These are phyloP conservation scores for Orius laevigatus DNA, from an alignment of 1,140 invertebrate species.

Conservation along the genomic window DNA sequence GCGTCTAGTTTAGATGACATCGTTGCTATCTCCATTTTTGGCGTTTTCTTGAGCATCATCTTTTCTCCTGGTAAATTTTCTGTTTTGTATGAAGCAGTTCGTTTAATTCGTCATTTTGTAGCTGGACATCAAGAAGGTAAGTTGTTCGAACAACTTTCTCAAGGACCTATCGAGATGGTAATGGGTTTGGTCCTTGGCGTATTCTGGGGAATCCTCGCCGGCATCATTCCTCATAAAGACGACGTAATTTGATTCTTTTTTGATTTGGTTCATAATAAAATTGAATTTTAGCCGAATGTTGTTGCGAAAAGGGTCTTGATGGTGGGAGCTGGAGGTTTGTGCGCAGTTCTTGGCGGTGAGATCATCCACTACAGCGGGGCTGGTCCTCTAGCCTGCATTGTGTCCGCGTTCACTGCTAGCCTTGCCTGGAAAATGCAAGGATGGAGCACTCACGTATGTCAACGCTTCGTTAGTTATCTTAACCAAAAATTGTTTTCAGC, in stretches of 20 bases:
- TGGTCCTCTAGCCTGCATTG: slow-evolving; percentile 44
- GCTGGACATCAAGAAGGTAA: too few relatives aligned
- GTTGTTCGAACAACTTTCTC: slow-evolving; percentile 24
- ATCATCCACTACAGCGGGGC: slow-evolving; percentile 38
- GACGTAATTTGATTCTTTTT: slow-evolving; percentile 19
- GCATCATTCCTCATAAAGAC: slow-evolving; percentile 29
- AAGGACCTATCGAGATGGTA: slow-evolving; percentile 37
- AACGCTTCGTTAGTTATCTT: neutral
- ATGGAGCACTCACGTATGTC: slow-evolving; percentile 20
- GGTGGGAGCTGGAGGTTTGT: slow-evolving; percentile 35
- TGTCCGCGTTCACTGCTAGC: slow-evolving; percentile 41
- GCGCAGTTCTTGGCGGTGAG: slow-evolving; percentile 43
- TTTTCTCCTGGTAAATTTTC: slow-evolving; percentile 34
- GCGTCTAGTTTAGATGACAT: slow-evolving; percentile 64
- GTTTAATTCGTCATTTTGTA: too few relatives aligned
- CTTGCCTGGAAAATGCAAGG: slow-evolving; percentile 29
- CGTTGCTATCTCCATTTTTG: slow-evolving; percentile 57
- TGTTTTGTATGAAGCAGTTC: too few relatives aligned
- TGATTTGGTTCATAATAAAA: too few relatives aligned
- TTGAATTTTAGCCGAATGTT: slow-evolving; percentile 25
- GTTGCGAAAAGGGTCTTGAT: slow-evolving; percentile 32
- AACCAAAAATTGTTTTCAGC: slow-evolving; percentile 25
- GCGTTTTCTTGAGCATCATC: slow-evolving; percentile 38
- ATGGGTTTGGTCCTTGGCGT: slow-evolving; percentile 34
- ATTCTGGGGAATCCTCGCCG: slow-evolving; percentile 30